phyloP scores from a whole-genome alignment of 1,140 invertebrate species.

The Harpegnathos saltator region DNA sequence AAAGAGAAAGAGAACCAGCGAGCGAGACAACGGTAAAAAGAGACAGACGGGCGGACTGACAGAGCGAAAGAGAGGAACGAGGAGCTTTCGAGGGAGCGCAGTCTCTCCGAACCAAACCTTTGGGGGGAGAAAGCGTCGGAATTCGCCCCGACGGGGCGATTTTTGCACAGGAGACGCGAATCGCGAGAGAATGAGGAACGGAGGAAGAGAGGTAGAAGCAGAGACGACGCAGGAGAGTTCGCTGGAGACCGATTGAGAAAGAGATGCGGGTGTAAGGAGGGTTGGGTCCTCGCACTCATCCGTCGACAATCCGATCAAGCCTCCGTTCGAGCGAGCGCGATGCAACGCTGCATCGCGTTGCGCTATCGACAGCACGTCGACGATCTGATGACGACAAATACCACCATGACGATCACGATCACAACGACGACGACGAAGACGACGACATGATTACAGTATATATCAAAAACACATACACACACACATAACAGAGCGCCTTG shows the following conservation, averaged over 20 bases:
- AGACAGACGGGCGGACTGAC: too few species aligned
- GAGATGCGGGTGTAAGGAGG: slow-evolving; percentile 77
- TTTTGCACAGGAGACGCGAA: not conserved
- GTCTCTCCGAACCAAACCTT: not conserved
- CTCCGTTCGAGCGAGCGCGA: not conserved
- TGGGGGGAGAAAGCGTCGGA: not conserved
- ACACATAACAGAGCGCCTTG: not conserved
- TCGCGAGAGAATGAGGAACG: too few species aligned
- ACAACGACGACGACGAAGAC: too few species aligned
- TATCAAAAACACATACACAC: not conserved
- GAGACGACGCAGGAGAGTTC: slow-evolving; percentile 60
- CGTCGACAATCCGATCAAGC: not conserved
- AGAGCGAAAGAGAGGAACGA: too few species aligned
- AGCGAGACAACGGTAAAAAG: too few species aligned
- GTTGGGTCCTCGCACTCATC: slow-evolving; percentile 72
- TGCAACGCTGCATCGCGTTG: slow-evolving; percentile 7
- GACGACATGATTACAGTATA: too few species aligned
- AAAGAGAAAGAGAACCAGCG: too few species aligned
- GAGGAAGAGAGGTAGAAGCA: slow-evolving; percentile 3
- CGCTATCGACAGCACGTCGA: too few species aligned
- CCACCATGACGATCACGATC: slow-evolving; percentile 18
- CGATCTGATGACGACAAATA: too few species aligned
- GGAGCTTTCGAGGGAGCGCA: not conserved
- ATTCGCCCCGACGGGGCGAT: not conserved
- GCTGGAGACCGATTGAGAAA: slow-evolving; percentile 69